Base-by-base conservation (phyloP, 2,797 vertebrate species). In the Buphagus erythrorhynchus region DNA sequence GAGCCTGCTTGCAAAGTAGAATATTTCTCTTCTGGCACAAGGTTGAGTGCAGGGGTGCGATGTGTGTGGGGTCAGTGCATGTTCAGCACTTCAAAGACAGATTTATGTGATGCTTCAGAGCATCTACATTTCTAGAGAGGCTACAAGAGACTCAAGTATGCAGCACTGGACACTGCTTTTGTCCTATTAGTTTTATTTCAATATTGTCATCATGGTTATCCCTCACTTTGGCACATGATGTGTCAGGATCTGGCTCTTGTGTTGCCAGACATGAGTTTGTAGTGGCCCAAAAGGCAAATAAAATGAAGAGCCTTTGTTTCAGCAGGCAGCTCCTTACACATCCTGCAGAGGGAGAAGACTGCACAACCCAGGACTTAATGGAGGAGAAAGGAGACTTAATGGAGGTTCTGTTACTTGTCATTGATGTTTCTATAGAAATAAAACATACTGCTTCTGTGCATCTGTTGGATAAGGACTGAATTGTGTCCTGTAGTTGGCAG, bases 61-160 rank as follows among this genome's bases (percentile, higher is more conserved):
- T 5, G 16, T 46, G 21, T 12, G 10, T 6, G 5, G 25, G 49
- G 42, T 55, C 22, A 5, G 17, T 1, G 4, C 24, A 4, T 0
- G 1, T 16, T 84, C 46, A 67, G 51, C 35, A 29, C 40, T 24
- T 83, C 69, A 68, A 55, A 59, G 42, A 21, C 21, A 49, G n/a
- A 16, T 42, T 90, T 49, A 9, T 42, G 54, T 75, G 72, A 42
- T 18, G 3, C 31, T 67, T 76, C 42, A 43, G 72, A 46, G 72
- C 38, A 45, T 19, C 54, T 7, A 0, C 0, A 0, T 67, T 45
- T 69, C 42, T 55, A 9, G 16, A 72, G 57, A 78, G 36, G 38
- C 29, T 33, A 20, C 33, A 25, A 28, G 62, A 88, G 71, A 25
- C 58, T 81, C 26, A 42, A 21, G 35, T 25, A 25, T 1, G 16